Evolutionary conservation across 2,888 invertebrate species (phyloP).

Genomic region (Pardosa pseudoannulata): DNA sequence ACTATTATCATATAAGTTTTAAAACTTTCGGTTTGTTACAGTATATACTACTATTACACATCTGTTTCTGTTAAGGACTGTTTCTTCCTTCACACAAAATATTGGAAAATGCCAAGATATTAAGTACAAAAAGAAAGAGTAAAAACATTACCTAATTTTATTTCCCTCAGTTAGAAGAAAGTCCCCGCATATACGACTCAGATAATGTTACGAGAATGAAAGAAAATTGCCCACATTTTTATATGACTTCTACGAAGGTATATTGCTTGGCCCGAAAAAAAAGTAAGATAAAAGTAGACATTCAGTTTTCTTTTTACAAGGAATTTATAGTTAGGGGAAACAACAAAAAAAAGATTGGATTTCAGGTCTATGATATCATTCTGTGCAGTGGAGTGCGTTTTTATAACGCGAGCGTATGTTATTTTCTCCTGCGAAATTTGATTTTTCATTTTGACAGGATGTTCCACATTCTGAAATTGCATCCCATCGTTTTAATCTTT

Average conservation of each 20-base stretch:
- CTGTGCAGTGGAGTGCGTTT: neutral
- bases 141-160: too few species aligned
- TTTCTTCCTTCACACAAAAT: too few species aligned
- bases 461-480: neutral
- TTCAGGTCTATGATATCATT: neutral
- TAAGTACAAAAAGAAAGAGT: too few species aligned
- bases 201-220: neutral
- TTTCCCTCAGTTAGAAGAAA: too few species aligned
- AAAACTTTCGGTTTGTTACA: too few species aligned
- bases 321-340: neutral
- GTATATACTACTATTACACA: too few species aligned
- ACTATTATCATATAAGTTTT: too few species aligned
- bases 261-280: neutral
- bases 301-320: neutral
- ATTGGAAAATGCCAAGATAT: too few species aligned
- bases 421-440: neutral
- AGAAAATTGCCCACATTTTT: slow-evolving; percentile 6
- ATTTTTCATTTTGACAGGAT: neutral
- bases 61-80: too few species aligned
- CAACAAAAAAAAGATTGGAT: neutral
- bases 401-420: neutral
- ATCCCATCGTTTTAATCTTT: neutral
- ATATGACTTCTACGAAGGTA: neutral
- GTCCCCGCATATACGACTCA: neutral
- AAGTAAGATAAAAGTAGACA: neutral